Percentiles rank a stretch among this genome's conserved stretches.
These are phyloP conservation scores for Eilema caniola DNA, from an alignment of 2,888 invertebrate species.

Conservation along the genomic window DNA sequence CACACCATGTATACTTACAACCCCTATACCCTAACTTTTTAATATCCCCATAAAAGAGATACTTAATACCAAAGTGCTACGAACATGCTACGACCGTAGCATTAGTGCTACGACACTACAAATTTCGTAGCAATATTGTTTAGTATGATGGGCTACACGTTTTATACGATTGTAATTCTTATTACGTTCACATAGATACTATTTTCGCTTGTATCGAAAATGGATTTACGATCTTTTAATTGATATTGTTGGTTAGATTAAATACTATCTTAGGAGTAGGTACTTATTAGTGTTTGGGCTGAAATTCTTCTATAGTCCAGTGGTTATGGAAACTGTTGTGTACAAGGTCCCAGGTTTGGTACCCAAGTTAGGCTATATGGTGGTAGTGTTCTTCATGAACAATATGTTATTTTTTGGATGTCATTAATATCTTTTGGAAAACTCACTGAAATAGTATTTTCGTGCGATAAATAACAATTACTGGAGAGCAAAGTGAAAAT, in stretches of 20 bases:
- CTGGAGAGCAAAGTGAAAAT: too few species aligned
- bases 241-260: conserved; percentile 8
- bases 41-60: background rate
- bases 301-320: background rate
- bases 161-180: conserved; percentile 5
- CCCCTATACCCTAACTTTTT: background rate
- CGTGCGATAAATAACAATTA: too few species aligned
- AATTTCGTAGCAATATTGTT: conserved; percentile 16
- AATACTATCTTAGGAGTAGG: background rate
- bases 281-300: background rate
- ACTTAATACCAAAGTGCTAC: conserved; percentile 14
- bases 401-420: too few species aligned
- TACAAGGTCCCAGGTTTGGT: too few species aligned
- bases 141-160: background rate
- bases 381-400: too few species aligned
- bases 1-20: background rate
- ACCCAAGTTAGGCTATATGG: too few species aligned
- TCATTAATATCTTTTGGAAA: too few species aligned
- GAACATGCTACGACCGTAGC: conserved; percentile 17
- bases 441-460: too few species aligned
- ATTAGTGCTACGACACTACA: conserved; percentile 9
- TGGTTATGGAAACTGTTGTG: background rate
- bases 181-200: background rate
- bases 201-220: background rate
- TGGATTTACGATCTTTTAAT: background rate